Base-by-base conservation (phyloP, 2,888 invertebrate genomes). In the Nezara viridula region DNA sequence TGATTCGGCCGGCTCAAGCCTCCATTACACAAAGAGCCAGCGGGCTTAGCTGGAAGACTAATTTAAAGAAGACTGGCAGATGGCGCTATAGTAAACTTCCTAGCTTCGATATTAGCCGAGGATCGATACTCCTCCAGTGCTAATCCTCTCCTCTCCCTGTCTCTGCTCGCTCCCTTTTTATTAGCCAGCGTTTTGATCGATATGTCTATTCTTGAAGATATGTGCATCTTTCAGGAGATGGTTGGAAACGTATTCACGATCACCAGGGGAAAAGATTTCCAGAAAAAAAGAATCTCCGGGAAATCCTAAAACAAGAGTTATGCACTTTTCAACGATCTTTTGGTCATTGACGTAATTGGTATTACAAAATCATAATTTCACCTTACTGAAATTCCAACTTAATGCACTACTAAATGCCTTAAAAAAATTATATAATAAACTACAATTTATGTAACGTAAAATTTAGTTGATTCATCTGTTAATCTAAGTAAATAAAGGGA, bases 81-180 rank as follows among this genome's bases (percentile, higher is more conserved):
- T 81, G 66, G 66, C 37, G 66, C 66, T 73, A 73, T 73, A 47
- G 81, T 81, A 81, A 44, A 81, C 81, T 81, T 81, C 12, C 81
- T 44, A 81, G 81, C 81, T 81, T 47, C 12, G 81, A 81, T 81
- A 81, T 81, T 81, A 81, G 81, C n/a, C n/a, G 10, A n/a, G 44
- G 81, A 37, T 81, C 81, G 81, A 81, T 81, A 44, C 44, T n/a
- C 81, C 40, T 44, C 81, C 81, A 81, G 10, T 44, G 4, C 81
- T 81, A 81, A 81, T 81, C 44, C 81, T 81, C 81, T n/a, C 81
- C 16, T 37, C 40, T 40, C 44, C 12, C 44, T 44, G 21, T 47
- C 44, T 81, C 81, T n/a, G 12, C 14, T 44, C 16, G 7, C n/a
- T 81, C 44, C 66, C 2, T 66, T 9, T 40, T 77, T 77, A 77